Conservation (phyloP, 2,797 vertebrate genomes). For the Antrozous pallidus region DNA sequence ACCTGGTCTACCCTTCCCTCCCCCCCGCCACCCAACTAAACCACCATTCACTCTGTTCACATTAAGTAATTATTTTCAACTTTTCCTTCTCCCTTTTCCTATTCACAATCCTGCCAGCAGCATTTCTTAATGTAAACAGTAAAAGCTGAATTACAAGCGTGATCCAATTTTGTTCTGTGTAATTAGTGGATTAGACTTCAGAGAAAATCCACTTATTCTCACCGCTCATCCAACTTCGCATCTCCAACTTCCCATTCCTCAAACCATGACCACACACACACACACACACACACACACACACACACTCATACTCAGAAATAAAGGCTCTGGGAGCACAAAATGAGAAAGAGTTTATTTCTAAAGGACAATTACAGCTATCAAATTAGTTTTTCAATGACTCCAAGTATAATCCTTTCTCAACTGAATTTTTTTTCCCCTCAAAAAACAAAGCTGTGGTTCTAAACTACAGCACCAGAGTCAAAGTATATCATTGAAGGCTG, state of each 20-base stretch:
- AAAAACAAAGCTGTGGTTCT: neutral
- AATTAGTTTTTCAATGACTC: constrained; percentile 50
- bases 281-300: no score
- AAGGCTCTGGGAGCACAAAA: constrained; percentile 15
- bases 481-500: neutral
- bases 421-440: constrained; percentile 4
- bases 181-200: constrained; percentile 64
- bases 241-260: neutral
- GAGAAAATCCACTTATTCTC: constrained; percentile 66
- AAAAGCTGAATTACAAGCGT: constrained; percentile 36
- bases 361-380: neutral
- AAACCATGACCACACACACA: neutral
- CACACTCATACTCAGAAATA: constrained; percentile 2
- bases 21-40: no score
- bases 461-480: neutral
- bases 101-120: constrained; percentile 47
- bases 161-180: constrained; percentile 50
- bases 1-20: no score
- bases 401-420: constrained; percentile 14
- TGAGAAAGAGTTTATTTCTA: constrained; percentile 43
- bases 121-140: constrained; percentile 55
- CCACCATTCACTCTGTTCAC: neutral
- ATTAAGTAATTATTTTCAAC: constrained; percentile 50
- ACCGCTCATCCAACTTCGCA: constrained; percentile 27
- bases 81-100: neutral